Percentiles rank a stretch among this genome's conserved stretches.
Evolutionary conservation across 2,888 invertebrate genomes (phyloP).

Genomic region (Auanema sp.): DNA sequence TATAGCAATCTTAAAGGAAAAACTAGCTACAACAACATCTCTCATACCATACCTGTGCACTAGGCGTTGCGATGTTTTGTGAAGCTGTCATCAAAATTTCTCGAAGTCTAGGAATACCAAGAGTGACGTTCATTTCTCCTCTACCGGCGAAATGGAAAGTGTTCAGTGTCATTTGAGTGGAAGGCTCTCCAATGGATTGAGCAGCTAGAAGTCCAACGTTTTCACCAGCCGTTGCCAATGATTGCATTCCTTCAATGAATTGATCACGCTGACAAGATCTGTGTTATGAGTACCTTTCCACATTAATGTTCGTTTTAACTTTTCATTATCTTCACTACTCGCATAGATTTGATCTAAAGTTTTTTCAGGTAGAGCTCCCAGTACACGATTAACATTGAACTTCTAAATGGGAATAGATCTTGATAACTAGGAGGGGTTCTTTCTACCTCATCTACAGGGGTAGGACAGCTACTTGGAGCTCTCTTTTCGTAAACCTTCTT

Average conservation of each 20-base stretch:
- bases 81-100: slow-evolving; percentile 95
- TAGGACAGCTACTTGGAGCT: slow-evolving; percentile 34
- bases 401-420: slow-evolving; percentile 25
- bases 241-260: slow-evolving; percentile 66
- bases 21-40: slow-evolving; percentile 1
- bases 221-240: slow-evolving; percentile 86
- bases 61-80: slow-evolving; percentile 89
- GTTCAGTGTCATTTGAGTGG: slow-evolving; percentile 99
- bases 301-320: slow-evolving; percentile 50
- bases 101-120: slow-evolving; percentile 94
- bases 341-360: slow-evolving; percentile 71
- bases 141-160: slow-evolving; percentile 96
- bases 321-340: slow-evolving; percentile 42
- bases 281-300: slow-evolving; percentile 55
- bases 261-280: background rate
- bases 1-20: slow-evolving; percentile 34
- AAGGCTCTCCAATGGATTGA: slow-evolving; percentile 97
- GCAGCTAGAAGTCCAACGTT: slow-evolving; percentile 94
- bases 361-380: slow-evolving; percentile 83
- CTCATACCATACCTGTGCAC: slow-evolving; percentile 82
- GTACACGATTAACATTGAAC: slow-evolving; percentile 76
- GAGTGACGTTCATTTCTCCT: slow-evolving; percentile 99
- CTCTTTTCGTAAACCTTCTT: slow-evolving; percentile 23
- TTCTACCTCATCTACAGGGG: slow-evolving; percentile 51
- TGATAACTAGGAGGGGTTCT: too few relatives aligned